Conservation (phyloP, 2,888 invertebrate species). For the Nemoura dubitans region DNA sequence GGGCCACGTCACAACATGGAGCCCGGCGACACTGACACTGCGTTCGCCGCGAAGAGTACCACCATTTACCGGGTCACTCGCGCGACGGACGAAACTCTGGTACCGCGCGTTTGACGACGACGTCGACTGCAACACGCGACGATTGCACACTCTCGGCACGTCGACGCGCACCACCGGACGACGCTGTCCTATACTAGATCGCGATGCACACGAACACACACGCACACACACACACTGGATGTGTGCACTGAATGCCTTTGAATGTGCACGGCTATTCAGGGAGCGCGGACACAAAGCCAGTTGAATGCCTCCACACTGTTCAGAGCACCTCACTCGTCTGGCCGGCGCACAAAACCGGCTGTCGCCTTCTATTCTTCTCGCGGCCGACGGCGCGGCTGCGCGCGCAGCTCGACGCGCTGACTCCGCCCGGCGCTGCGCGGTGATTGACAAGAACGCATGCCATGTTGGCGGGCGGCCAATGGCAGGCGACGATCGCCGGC, state of each 20-base stretch:
- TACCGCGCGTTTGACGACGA: too few species aligned
- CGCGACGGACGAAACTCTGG: too few species aligned
- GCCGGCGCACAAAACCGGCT: conserved; percentile 46
- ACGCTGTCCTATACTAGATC: not conserved
- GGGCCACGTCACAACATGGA: not conserved
- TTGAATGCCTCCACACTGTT: conserved; percentile 50
- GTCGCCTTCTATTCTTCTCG: conserved; percentile 52
- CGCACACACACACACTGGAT: conserved; percentile 9
- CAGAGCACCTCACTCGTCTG: conserved; percentile 49
- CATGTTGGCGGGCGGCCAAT: conserved; percentile 55
- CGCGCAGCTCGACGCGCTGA: conserved; percentile 36
- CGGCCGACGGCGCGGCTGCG: conserved; percentile 46
- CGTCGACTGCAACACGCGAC: too few species aligned
- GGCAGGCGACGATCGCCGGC: not conserved
- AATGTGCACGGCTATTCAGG: conserved; percentile 20
- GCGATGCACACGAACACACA: not conserved
- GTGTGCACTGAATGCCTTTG: not conserved
- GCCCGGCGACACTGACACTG: not conserved
- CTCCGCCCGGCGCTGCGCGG: conserved; percentile 49
- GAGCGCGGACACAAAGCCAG: conserved; percentile 30
- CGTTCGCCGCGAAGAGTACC: not conserved
- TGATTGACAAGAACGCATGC: conserved; percentile 56
- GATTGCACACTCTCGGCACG: not conserved
- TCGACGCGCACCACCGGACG: not conserved
- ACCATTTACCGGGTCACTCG: not conserved